Conservation (phyloP, 2,888 invertebrate species). For the Cremastinae sp. region DNA sequence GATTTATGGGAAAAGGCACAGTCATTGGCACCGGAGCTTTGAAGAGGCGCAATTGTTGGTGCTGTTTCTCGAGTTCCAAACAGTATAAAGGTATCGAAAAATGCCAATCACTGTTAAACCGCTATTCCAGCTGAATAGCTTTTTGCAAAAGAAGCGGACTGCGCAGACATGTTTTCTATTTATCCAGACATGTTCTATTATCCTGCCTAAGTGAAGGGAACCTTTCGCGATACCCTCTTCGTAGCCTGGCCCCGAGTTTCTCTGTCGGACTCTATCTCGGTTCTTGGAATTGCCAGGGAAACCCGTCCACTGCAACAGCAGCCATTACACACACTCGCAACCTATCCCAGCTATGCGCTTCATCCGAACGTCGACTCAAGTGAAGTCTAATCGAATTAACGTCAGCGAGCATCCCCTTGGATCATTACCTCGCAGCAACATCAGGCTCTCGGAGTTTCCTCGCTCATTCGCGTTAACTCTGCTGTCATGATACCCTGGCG, state of each 20-base stretch:
- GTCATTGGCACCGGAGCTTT: neutral
- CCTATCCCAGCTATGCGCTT: conserved; percentile 3
- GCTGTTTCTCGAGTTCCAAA: too few species aligned
- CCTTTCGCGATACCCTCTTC: neutral
- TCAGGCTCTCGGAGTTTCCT: conserved; percentile 17
- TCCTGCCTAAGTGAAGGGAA: neutral
- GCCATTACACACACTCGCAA: conserved; percentile 25
- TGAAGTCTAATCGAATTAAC: conserved; percentile 58
- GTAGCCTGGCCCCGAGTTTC: neutral
- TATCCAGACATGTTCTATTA: neutral
- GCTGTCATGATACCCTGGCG: conserved; percentile 16
- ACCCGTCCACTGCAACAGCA: conserved; percentile 39
- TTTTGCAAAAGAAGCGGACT: neutral
- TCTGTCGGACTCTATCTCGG: neutral
- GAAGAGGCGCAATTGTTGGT: neutral
- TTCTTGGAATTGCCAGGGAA: conserved; percentile 4
- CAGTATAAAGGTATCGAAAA: too few species aligned
- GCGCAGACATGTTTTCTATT: too few species aligned
- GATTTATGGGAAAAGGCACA: neutral
- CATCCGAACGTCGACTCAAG: conserved; percentile 52
- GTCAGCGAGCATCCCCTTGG: conserved; percentile 40
- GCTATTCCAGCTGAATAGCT: too few species aligned
- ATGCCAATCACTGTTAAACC: too few species aligned
- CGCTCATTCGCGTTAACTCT: conserved; percentile 19
- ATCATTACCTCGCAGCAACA: conserved; percentile 19